phyloP scores from a whole-genome alignment of 1,140 invertebrate genomes.

The Camponotus vicinus region DNA sequence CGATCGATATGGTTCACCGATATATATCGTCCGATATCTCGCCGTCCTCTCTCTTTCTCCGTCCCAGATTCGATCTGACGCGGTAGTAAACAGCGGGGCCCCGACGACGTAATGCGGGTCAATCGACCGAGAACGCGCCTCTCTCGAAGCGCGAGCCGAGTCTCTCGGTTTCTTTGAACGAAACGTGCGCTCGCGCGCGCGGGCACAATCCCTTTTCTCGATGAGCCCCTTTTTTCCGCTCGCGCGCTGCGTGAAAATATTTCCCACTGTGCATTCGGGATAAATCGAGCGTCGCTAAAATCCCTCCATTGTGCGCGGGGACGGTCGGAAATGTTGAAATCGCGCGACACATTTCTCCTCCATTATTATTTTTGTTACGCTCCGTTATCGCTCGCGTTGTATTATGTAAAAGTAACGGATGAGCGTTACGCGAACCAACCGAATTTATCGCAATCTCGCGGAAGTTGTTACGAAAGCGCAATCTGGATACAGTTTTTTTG shows the following conservation, averaged over 20 bases:
- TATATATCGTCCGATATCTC: conserved; percentile 58
- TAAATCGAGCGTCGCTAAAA: conserved; percentile 43
- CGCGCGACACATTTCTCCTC: conserved; percentile 2
- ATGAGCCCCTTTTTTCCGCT: neutral
- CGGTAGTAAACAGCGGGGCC: conserved; percentile 62
- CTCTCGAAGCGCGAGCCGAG: neutral
- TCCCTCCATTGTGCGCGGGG: neutral
- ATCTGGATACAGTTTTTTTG: neutral
- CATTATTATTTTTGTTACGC: conserved; percentile 21
- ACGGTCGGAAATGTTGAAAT: conserved; percentile 29
- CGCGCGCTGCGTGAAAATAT: conserved; percentile 26
- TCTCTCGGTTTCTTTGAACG: neutral
- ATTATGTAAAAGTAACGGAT: conserved; percentile 21
- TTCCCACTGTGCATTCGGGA: conserved; percentile 25
- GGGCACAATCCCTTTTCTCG: conserved; percentile 2
- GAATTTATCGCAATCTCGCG: conserved; percentile 10
- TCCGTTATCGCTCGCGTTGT: neutral
- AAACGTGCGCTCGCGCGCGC: neutral
- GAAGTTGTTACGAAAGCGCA: conserved; percentile 13
- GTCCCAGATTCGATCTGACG: conserved; percentile 70
- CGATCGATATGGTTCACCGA: conserved; percentile 56
- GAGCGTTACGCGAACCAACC: neutral
- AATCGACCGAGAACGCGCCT: conserved; percentile 60
- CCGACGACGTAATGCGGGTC: conserved; percentile 67
- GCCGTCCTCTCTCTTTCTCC: conserved; percentile 68